Evolutionary conservation across 2,888 invertebrate species (phyloP).

Genomic region (Mylabris sibirica): DNA sequence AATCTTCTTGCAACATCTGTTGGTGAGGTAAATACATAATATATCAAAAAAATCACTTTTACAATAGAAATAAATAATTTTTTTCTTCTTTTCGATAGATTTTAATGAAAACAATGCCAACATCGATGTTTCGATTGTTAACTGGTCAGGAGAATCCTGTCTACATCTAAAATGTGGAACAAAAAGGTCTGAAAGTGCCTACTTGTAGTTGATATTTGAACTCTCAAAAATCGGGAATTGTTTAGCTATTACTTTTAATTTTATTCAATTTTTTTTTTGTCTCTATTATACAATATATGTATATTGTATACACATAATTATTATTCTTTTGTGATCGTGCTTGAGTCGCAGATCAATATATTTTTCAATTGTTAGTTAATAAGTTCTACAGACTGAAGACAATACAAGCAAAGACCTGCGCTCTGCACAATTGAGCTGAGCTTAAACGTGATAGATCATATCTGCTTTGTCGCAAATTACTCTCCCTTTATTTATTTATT

Average conservation of each 20-base stretch:
- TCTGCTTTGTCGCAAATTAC: constrained; percentile 58
- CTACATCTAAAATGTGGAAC: constrained; percentile 80
- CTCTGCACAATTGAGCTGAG: constrained; percentile 57
- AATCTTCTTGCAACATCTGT: constrained; percentile 98
- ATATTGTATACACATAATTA: background rate
- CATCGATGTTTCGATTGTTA: constrained; percentile 98
- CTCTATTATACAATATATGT: background rate
- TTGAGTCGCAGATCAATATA: constrained; percentile 61
- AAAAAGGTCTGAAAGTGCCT: constrained; percentile 69
- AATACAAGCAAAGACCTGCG: constrained; percentile 60
- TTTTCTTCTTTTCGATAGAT: constrained; percentile 71
- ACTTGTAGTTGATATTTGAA: constrained; percentile 63
- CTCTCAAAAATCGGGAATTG: constrained; percentile 55
- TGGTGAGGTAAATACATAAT: constrained; percentile 89
- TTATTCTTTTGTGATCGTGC: constrained; percentile 50
- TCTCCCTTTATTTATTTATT: constrained; percentile 53
- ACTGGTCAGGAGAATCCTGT: constrained; percentile 99
- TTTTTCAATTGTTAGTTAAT: constrained; percentile 57
- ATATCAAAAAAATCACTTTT: background rate
- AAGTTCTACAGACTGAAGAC: constrained; percentile 61
- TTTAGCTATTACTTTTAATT: constrained; percentile 41
- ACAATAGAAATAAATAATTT: background rate
- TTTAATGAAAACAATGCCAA: constrained; percentile 99
- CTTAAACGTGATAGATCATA: constrained; percentile 60
- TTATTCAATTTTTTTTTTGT: background rate